These are phyloP conservation scores for Cichladusa arquata DNA, from an alignment of 2,113 vertebrate genomes.

Conservation along the genomic window DNA sequence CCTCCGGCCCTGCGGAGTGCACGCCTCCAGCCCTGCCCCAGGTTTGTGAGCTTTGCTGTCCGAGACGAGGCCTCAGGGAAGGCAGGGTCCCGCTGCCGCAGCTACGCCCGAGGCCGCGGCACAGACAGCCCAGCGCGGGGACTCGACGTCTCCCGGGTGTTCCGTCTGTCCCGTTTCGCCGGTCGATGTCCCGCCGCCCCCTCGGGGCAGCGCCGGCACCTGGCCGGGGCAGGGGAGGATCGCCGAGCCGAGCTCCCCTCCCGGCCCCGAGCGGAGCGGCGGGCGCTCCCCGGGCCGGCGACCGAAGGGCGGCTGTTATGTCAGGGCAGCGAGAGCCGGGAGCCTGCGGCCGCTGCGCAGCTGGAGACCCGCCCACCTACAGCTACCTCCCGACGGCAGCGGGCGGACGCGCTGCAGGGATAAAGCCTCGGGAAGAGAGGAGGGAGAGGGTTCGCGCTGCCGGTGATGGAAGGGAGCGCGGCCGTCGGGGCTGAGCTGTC, in stretches of 20 bases:
- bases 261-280: neutral
- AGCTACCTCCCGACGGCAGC: neutral
- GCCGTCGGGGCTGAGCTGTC: neutral
- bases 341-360: neutral
- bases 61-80: neutral
- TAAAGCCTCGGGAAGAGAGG: neutral
- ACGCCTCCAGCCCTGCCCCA: constrained; percentile 4
- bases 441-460: neutral
- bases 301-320: neutral
- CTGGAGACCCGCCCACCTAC: rapidly evolving
- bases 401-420: neutral
- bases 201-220: neutral
- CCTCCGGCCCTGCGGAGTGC: neutral
- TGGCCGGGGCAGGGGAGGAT: neutral
- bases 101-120: neutral
- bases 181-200: neutral
- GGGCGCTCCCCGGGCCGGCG: neutral
- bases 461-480: neutral
- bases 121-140: neutral
- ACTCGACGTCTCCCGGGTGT: neutral
- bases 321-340: neutral
- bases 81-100: neutral
- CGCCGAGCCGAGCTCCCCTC: neutral
- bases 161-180: too few species aligned
- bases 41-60: constrained; percentile 13